Percentiles rank a stretch among this genome's conserved stretches.
These are phyloP conservation scores for Drosophila mimica DNA, from an alignment of 2,888 invertebrate genomes.

Conservation along the genomic window DNA sequence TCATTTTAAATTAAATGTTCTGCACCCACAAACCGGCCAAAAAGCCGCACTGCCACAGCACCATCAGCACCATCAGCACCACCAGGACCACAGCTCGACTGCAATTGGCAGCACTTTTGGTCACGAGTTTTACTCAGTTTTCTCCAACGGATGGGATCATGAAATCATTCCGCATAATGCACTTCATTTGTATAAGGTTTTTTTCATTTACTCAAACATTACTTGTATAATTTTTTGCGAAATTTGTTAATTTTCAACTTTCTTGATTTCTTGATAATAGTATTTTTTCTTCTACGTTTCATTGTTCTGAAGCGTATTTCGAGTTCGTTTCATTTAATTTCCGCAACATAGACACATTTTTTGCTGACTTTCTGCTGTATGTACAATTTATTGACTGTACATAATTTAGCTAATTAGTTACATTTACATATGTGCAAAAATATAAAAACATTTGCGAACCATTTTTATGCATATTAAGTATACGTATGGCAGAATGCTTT, in stretches of 20 bases:
- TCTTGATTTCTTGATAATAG: background rate
- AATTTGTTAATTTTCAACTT: background rate
- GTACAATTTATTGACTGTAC: conserved; percentile 38
- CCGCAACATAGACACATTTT: conserved; percentile 8
- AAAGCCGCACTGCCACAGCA: conserved; percentile 29
- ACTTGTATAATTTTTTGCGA: background rate
- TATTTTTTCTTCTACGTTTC: background rate
- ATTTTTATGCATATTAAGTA: conserved; percentile 31
- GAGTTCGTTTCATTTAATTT: conserved; percentile 10
- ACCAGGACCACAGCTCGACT: conserved; percentile 52
- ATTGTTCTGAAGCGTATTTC: conserved; percentile 7
- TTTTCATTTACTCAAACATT: no score
- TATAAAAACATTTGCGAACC: conserved; percentile 37
- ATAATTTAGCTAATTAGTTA: conserved; percentile 66
- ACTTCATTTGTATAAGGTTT: background rate
- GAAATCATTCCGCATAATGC: background rate
- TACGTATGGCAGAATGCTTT: conserved; percentile 26
- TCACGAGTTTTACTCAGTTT: conserved; percentile 22
- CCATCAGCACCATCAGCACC: conserved; percentile 27
- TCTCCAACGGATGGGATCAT: background rate
- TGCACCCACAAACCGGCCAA: conserved; percentile 27
- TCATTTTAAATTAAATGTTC: conserved; percentile 67
- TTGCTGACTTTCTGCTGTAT: conserved; percentile 32
- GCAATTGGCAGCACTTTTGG: conserved; percentile 61
- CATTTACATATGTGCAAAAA: conserved; percentile 48